Base-by-base conservation (phyloP, 2,797 vertebrate genomes). In the Myoxocephalus aenaeus region DNA sequence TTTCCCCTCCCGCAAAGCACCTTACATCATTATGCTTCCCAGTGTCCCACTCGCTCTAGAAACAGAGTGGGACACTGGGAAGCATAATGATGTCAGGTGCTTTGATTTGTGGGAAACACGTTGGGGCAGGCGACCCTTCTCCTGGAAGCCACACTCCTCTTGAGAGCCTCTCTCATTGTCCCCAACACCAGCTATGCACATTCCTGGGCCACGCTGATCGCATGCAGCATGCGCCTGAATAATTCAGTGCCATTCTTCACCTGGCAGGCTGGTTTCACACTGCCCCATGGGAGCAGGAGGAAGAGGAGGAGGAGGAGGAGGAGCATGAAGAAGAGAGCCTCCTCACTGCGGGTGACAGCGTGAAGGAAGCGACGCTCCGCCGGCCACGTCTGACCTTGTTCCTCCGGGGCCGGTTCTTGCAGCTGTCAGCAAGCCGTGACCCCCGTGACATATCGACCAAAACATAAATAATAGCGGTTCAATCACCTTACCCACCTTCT, bases 171-270 rank as follows among this genome's bases (percentile, higher is more conserved):
- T 77, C 44, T 78, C 44, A 70, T 82, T 87, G 79, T 86, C 82
- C 70, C 64, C 53, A 25, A n/a, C 14, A 48, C 79, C 65, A 59
- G 70, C 65, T 15, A 5, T 69, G 77, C 87, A 86, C 89, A 90
- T 87, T 81, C 80, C 75, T 15, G 53, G 65, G 68, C 56, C 81
- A 80, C 71, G 75, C 9, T 86, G 87, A 91, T 90, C 85, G 79
- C 81, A 78, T 87, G 88, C 93, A 86, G 84, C 90, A 82, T 86
- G 85, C 20, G 65, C 46, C 81, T 94, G 86, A 93, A 94, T 93
- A 81, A 93, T 94, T 93, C 85, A 93, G 89, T 25, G 80, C 51
- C 80, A 80, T 84, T 77, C 87, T 88, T 92, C 91, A 93, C 90
- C 92, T 92, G 92, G 80, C 85, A 84, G 82, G 42, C 87, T 66